Percentiles rank a stretch among this genome's conserved stretches.
phyloP scores from a whole-genome alignment of 2,888 invertebrate species.

The Teleogryllus oceanicus region DNA sequence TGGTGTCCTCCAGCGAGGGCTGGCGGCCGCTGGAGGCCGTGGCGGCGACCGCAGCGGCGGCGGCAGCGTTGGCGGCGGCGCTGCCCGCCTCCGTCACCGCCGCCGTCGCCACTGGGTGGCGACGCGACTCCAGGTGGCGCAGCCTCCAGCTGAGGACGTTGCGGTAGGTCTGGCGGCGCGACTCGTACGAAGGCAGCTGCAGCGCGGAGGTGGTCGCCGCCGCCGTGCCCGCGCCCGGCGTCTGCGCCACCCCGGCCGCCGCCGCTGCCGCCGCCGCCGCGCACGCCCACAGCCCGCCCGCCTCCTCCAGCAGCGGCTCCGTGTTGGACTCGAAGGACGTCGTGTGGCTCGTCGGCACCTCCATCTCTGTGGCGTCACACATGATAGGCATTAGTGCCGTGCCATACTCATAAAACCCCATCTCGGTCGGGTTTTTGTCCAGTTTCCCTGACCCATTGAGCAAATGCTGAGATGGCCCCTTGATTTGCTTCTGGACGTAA shows the following conservation, averaged over 20 bases:
- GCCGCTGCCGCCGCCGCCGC: background rate
- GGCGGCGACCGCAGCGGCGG: background rate
- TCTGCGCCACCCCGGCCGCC: background rate
- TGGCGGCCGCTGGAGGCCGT: constrained; percentile 28
- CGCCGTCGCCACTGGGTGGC: constrained; percentile 19
- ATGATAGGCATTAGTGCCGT: too few species aligned
- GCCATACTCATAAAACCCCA: too few species aligned
- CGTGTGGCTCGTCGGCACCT: constrained; percentile 40
- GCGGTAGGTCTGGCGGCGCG: constrained; percentile 47
- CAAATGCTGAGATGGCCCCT: too few species aligned
- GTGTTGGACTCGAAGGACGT: constrained; percentile 48
- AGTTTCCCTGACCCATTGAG: too few species aligned
- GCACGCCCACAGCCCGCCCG: constrained; percentile 28
- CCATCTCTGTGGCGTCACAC: constrained; percentile 19
- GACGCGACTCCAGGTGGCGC: constrained; percentile 37
- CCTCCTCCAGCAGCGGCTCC: constrained; percentile 40
- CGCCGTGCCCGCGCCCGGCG: background rate
- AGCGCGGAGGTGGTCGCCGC: constrained; percentile 34
- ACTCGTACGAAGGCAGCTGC: constrained; percentile 46
- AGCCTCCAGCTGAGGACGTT: constrained; percentile 46
- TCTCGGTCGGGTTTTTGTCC: too few species aligned
- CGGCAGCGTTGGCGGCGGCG: constrained; percentile 37
- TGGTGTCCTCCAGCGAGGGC: constrained; percentile 45
- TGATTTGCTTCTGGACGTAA: too few species aligned
- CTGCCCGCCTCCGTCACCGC: constrained; percentile 42